Conservation (phyloP, 2,888 invertebrate genomes). For the Brachyptera risi region DNA sequence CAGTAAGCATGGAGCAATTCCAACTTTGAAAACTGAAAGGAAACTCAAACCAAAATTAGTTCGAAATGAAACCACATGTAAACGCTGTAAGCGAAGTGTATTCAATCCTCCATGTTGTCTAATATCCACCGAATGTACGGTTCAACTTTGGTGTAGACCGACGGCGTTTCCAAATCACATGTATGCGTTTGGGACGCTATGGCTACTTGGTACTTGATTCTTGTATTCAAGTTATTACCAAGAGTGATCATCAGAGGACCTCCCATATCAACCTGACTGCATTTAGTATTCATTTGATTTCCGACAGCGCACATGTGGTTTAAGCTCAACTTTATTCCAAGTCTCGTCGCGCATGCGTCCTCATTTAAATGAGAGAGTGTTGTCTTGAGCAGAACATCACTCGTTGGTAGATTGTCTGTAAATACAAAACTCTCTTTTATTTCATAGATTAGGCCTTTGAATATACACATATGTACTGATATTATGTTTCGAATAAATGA, state of each 20-base stretch:
- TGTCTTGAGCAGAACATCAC: not conserved
- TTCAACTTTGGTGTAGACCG: not conserved
- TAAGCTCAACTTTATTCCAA: not conserved
- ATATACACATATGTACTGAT: too few relatives aligned
- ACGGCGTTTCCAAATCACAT: not conserved
- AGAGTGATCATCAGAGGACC: not conserved
- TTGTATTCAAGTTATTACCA: not conserved
- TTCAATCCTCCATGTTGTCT: not conserved
- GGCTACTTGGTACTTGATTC: not conserved
- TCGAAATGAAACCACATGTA: too few relatives aligned
- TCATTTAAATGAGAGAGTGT: not conserved
- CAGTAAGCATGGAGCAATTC: too few relatives aligned
- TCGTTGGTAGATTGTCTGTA: too few relatives aligned
- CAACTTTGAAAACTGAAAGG: too few relatives aligned
- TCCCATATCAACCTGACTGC: not conserved
- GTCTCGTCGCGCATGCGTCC: not conserved
- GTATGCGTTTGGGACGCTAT: not conserved
- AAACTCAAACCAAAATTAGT: too few relatives aligned
- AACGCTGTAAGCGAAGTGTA: too few relatives aligned
- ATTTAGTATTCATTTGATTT: not conserved
- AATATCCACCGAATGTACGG: not conserved
- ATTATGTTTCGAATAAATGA: too few relatives aligned
- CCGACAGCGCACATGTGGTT: not conserved
- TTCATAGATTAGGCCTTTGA: too few relatives aligned
- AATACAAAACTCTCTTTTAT: too few relatives aligned